These are phyloP conservation scores for Aselliscus stoliczkanus DNA, from an alignment of 2,797 vertebrate genomes.

Conservation along the genomic window DNA sequence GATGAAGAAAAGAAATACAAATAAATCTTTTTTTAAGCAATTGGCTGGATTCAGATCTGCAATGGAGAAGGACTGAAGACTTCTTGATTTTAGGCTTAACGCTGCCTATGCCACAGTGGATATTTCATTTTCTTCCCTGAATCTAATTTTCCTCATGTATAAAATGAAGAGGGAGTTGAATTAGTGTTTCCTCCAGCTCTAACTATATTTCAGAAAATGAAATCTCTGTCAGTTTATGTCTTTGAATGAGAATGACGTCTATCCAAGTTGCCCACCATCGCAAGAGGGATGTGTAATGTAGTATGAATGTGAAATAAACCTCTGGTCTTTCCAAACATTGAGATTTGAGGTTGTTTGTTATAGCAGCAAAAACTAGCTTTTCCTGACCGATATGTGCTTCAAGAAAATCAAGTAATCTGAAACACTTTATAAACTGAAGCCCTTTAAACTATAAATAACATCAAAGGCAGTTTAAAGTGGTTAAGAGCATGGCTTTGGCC, in stretches of 20 bases:
- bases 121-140: not conserved
- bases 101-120: not conserved
- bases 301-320: not conserved
- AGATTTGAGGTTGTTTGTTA: not conserved
- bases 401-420: not conserved
- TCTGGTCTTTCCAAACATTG: not conserved
- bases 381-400: not conserved
- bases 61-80: not conserved
- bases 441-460: not conserved
- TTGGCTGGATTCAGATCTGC: not conserved
- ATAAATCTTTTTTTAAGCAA: not conserved
- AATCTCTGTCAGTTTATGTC: not conserved
- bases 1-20: not conserved
- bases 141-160: not conserved
- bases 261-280: not conserved
- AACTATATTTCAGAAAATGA: not conserved
- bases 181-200: not conserved
- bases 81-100: not conserved
- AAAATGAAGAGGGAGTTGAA: not conserved
- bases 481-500: not conserved
- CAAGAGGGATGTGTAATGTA: not conserved
- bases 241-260: not conserved
- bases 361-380: not conserved
- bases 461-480: not conserved
- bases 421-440: not conserved